A percentile compares a stretch with the other conserved stretches of the same genome.
Evolutionary conservation across 1,140 invertebrate genomes (phyloP).

Genomic region (Brachionus calyciflorus): DNA sequence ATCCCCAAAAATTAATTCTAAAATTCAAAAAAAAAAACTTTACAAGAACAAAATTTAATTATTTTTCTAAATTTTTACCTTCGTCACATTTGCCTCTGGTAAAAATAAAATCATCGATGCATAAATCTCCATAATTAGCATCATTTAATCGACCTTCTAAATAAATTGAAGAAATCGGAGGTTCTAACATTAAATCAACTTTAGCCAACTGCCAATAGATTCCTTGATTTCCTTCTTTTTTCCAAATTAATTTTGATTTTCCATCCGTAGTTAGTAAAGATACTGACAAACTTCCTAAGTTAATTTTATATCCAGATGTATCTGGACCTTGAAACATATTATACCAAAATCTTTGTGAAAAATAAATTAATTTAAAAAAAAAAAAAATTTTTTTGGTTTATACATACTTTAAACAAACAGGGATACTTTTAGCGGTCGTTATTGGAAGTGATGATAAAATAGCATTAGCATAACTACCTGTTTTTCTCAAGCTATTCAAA

Average conservation of each 20-base stretch:
- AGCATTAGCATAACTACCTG: neutral
- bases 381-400: neutral
- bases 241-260: neutral
- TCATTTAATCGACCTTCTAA: neutral
- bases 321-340: neutral
- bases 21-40: neutral
- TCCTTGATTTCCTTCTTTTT: conserved; percentile 15
- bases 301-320: neutral
- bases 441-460: conserved; percentile 4
- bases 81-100: neutral
- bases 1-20: conserved; percentile 37
- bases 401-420: neutral
- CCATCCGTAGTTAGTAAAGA: neutral
- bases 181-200: neutral
- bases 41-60: neutral
- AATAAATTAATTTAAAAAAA: neutral
- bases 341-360: conserved; percentile 14
- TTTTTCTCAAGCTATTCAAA: conserved; percentile 1
- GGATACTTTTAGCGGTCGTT: neutral
- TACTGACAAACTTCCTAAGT: neutral
- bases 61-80: neutral
- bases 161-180: neutral
- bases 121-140: conserved; percentile 11
- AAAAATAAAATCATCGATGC: conserved; percentile 12
- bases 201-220: neutral